Conservation (phyloP, 1,140 invertebrate genomes). For the Brachionus calyciflorus region DNA sequence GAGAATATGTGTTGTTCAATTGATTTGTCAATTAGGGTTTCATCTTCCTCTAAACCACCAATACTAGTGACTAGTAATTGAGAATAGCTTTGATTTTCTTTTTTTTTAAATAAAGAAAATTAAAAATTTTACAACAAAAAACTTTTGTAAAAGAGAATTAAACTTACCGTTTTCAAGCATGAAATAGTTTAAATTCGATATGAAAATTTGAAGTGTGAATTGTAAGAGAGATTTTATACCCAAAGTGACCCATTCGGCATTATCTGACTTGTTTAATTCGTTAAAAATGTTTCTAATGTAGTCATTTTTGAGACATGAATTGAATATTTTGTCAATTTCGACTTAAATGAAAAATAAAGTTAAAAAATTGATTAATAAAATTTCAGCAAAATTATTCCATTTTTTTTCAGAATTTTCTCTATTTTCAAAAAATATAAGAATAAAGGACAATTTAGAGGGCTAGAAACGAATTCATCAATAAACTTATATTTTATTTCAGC, state of each 20-base stretch:
- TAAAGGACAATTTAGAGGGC: too few relatives aligned
- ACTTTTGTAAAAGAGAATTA: not conserved
- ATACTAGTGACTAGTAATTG: not conserved
- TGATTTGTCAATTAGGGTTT: slow-evolving; percentile 71
- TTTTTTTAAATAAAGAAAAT: not conserved
- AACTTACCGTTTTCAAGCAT: slow-evolving; percentile 35
- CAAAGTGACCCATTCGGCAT: slow-evolving; percentile 65
- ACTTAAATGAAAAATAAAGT: not conserved
- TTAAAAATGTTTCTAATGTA: slow-evolving; percentile 49
- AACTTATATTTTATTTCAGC: too few relatives aligned
- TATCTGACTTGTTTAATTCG: slow-evolving; percentile 63
- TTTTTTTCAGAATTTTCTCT: too few relatives aligned
- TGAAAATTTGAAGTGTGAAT: slow-evolving; percentile 66
- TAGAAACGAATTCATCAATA: too few relatives aligned
- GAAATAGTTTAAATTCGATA: slow-evolving; percentile 11
- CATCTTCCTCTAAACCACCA: slow-evolving; percentile 68
- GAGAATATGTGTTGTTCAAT: slow-evolving; percentile 77
- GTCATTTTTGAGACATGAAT: slow-evolving; percentile 1
- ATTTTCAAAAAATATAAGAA: too few relatives aligned
- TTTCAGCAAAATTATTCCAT: too few relatives aligned
- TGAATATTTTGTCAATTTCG: slow-evolving; percentile 21
- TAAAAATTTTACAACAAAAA: too few relatives aligned
- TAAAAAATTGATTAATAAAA: too few relatives aligned
- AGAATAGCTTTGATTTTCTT: slow-evolving; percentile 11
- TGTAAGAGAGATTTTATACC: slow-evolving; percentile 73